phyloP scores from a whole-genome alignment of 2,888 invertebrate genomes.

The Rhagonycha lutea region DNA sequence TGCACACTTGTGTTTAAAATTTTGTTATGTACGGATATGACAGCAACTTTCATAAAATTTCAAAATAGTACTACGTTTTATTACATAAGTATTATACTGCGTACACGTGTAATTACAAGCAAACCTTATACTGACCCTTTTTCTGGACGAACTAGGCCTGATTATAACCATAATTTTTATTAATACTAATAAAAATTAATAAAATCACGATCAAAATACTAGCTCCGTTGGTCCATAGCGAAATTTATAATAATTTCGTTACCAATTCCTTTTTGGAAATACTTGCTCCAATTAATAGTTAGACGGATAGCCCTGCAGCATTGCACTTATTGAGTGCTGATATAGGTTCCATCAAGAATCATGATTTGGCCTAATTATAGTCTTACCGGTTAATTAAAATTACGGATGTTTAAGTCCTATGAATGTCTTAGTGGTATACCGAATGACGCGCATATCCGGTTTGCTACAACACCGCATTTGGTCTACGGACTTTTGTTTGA shows the following conservation, averaged over 20 bases:
- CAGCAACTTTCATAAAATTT: neutral
- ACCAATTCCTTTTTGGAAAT: neutral
- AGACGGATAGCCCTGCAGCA: neutral
- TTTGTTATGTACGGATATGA: constrained; percentile 10
- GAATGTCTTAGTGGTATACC: neutral
- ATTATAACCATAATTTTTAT: neutral
- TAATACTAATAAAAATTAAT: neutral
- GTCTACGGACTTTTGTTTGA: neutral
- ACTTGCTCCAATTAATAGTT: neutral
- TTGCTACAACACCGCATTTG: neutral
- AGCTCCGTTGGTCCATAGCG: too few species aligned
- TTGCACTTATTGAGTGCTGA: neutral
- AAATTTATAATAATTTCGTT: neutral
- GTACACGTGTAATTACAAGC: too few species aligned
- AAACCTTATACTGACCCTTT: too few species aligned
- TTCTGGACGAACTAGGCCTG: too few species aligned
- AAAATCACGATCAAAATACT: neutral
- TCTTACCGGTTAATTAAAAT: neutral
- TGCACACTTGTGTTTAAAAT: constrained; percentile 21
- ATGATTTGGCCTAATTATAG: neutral
- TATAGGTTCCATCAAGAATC: neutral
- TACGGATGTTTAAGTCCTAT: too few species aligned
- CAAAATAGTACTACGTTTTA: neutral
- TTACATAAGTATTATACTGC: neutral
- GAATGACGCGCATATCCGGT: neutral